Evolutionary conservation across 1,140 invertebrate genomes (phyloP).

Genomic region (Schlechtendalia chinensis): DNA sequence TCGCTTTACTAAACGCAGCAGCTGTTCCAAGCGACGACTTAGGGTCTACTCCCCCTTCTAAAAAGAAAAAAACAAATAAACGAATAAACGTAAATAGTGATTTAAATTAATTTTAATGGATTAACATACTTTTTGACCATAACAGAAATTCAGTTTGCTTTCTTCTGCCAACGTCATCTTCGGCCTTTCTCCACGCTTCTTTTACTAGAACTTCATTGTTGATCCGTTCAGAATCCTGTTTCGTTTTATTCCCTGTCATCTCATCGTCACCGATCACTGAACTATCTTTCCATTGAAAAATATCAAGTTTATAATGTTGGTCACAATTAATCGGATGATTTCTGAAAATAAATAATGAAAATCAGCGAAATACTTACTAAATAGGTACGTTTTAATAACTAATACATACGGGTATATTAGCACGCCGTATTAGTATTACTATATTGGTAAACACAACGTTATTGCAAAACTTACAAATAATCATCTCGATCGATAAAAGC

Average conservation of each 20-base stretch:
- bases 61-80: constrained; percentile 53
- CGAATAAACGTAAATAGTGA: constrained; percentile 11
- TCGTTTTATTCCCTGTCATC: constrained; percentile 57
- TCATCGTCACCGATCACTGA: constrained; percentile 55
- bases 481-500: constrained; percentile 85
- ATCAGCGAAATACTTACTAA: neutral
- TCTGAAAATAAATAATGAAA: constrained; percentile 56
- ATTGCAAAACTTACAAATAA: constrained; percentile 68
- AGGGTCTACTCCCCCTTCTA: constrained; percentile 74
- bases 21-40: constrained; percentile 82
- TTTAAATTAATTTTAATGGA: neutral
- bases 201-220: constrained; percentile 51
- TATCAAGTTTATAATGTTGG: constrained; percentile 66
- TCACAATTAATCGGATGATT: constrained; percentile 78
- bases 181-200: constrained; percentile 71
- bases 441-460: neutral
- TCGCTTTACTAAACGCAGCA: constrained; percentile 84
- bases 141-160: constrained; percentile 75
- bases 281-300: constrained; percentile 64
- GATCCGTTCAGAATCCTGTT: constrained; percentile 15
- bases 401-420: neutral
- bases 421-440: no score
- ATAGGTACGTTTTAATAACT: neutral
- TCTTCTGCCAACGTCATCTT: constrained; percentile 68
- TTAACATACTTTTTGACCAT: constrained; percentile 65